Evolutionary conservation across 2,888 invertebrate species (phyloP), one percentile per base, ranked within the genome.

Genomic region (Acanthacorydalis orientalis): DNA sequence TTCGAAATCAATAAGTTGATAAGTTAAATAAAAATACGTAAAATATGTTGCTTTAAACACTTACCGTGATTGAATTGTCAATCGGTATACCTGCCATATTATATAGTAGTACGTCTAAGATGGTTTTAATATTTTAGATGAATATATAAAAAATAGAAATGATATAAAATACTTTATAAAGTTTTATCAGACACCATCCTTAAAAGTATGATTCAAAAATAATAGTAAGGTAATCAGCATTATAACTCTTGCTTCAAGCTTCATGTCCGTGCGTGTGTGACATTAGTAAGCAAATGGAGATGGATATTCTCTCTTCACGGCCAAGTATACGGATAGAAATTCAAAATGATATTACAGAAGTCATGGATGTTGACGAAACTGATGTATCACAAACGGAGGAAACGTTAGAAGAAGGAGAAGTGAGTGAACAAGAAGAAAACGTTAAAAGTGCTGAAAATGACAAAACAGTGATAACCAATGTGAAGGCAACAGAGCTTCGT

Each of bases 301-400:
- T 48, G 39, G 48, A 51, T 41, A 41, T 33, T 46, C 15, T 38
- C 9, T 35, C 47, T 33, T 52, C 54, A 43, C 58, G 65, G 46
- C 65, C 65, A 39, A 67, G 65, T 57, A 67, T 68, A 47, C 60
- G 66, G 47, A 64, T 68, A 48, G 64, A 67, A 61, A 70, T 71
- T 56, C 63, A 68, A 48, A 68, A 68, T 55, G 63, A 64, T 53
- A 46, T 57, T 3, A 57, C 54, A 12, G 68, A 68, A 53, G 58
- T 63, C n/a, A 72, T 72, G 70, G 72, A 72, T 8, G 62, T 69
- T 14, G 73, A 73, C 44, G 57, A 56, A 14, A 51, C 53, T 14
- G 49, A 50, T 31, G 48, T 55, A 52, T 12, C 12, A 12, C 47
- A 55, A 31, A 42, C 35, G 4, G 56, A 55, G 31, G 56, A 54